phyloP scores from a whole-genome alignment of 64 coral and sea anemone species.

The Porites australiensis region DNA sequence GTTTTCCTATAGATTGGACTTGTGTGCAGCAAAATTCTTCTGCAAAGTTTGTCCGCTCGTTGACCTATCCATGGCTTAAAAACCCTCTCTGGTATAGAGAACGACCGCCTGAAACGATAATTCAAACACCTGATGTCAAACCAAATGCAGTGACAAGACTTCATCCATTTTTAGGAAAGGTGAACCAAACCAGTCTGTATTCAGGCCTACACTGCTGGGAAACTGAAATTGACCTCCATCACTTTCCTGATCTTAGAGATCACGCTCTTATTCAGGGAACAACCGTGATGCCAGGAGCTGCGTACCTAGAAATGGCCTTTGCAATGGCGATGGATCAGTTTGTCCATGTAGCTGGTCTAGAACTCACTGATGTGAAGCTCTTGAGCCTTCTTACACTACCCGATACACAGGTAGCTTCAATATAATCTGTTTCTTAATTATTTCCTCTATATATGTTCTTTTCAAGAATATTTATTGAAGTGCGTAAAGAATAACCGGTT shows the following conservation, averaged over 20 bases:
- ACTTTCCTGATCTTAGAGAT: constrained; percentile 58
- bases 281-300: constrained; percentile 58
- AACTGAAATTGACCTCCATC: constrained; percentile 65
- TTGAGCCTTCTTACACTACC: constrained; percentile 61
- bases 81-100: constrained; percentile 58
- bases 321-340: constrained; percentile 66
- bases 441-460: too few relatives aligned
- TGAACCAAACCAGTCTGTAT: background rate
- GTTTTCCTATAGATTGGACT: constrained; percentile 60
- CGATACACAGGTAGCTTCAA: constrained; percentile 2
- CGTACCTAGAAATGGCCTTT: constrained; percentile 71
- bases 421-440: too few relatives aligned
- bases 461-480: too few relatives aligned
- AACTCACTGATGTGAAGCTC: constrained; percentile 61
- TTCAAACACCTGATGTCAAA: background rate
- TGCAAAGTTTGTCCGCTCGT: constrained; percentile 54
- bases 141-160: background rate
- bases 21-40: constrained; percentile 45
- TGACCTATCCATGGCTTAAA: constrained; percentile 72
- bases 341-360: background rate
- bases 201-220: constrained; percentile 59
- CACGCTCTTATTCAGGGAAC: constrained; percentile 55
- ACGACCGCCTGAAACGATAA: background rate
- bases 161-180: constrained; percentile 55
- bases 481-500: too few relatives aligned